A percentile compares a stretch with the other conserved stretches of the same genome.
These are phyloP conservation scores for Ernsta delagoae DNA, from an alignment of 2,888 invertebrate species.

Conservation along the genomic window DNA sequence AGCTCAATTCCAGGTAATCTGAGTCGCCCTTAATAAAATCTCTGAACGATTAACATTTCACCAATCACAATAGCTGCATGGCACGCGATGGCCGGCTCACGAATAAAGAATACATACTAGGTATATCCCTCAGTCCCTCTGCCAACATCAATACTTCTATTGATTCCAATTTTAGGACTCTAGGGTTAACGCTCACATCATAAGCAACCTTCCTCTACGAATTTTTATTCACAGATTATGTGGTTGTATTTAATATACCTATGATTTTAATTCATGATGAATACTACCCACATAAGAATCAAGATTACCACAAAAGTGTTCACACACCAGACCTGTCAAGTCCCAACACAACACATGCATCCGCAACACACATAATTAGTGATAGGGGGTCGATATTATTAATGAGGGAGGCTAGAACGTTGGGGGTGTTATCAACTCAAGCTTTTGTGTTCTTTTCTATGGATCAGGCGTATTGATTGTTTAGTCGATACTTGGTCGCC, in stretches of 20 bases:
- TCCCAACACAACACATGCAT: conserved; percentile 58
- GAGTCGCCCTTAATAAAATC: conserved; percentile 69
- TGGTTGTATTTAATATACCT: too few species aligned
- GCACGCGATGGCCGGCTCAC: conserved; percentile 68
- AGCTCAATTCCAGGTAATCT: conserved; percentile 54
- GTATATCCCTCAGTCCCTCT: conserved; percentile 58
- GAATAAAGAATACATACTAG: conserved; percentile 62
- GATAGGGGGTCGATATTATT: conserved; percentile 81
- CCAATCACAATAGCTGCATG: conserved; percentile 68
- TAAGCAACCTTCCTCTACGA: too few species aligned
- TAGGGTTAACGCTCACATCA: too few species aligned
- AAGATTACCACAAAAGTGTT: too few species aligned
- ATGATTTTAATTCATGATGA: too few species aligned
- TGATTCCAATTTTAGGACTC: conserved; percentile 65
- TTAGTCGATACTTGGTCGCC: conserved; percentile 74
- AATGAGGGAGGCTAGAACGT: conserved; percentile 74
- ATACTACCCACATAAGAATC: too few species aligned
- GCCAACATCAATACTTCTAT: conserved; percentile 58
- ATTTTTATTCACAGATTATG: too few species aligned
- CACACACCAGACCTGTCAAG: conserved; percentile 14
- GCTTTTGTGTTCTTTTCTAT: conserved; percentile 83
- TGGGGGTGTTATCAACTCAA: conserved; percentile 78
- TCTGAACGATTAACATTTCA: conserved; percentile 77
- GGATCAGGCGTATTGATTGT: conserved; percentile 78
- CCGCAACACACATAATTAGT: conserved; percentile 85